phyloP scores from a whole-genome alignment of 2,797 vertebrate genomes.

The Pampus argenteus region DNA sequence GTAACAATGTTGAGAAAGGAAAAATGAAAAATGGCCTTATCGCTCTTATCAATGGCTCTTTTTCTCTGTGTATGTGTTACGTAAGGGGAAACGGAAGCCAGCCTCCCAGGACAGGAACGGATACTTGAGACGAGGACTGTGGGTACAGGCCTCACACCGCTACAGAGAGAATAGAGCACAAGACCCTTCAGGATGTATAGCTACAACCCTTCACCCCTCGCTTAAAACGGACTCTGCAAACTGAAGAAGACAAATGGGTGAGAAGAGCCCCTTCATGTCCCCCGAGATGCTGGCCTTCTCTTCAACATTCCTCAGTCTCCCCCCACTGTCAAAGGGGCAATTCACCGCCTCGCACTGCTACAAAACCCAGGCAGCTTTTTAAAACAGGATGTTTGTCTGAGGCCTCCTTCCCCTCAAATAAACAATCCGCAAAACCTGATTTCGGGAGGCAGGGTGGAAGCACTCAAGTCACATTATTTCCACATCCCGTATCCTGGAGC shows the following conservation, averaged over 20 bases:
- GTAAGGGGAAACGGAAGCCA: slow-evolving; percentile 85
- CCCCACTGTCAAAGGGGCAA: slow-evolving; percentile 81
- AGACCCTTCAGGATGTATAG: slow-evolving; percentile 75
- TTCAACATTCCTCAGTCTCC: slow-evolving; percentile 84
- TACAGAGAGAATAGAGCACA: slow-evolving; percentile 67
- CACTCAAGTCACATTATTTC: slow-evolving; percentile 84
- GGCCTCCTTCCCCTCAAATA: slow-evolving; percentile 94
- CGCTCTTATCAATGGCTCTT: slow-evolving; percentile 77
- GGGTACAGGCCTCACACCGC: slow-evolving; percentile 61
- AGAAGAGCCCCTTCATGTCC: slow-evolving; percentile 70
- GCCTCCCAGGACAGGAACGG: slow-evolving; percentile 83
- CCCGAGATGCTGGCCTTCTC: slow-evolving; percentile 81
- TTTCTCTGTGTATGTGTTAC: slow-evolving; percentile 78
- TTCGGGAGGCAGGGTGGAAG: slow-evolving; percentile 89
- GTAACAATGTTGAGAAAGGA: slow-evolving; percentile 81
- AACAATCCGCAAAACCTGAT: slow-evolving; percentile 92
- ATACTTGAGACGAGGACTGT: slow-evolving; percentile 79
- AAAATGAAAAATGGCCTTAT: slow-evolving; percentile 77
- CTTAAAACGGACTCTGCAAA: slow-evolving; percentile 65
- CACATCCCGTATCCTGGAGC: slow-evolving; percentile 85
- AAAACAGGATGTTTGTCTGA: slow-evolving; percentile 95
- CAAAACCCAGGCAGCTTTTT: slow-evolving; percentile 86
- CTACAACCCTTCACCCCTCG: slow-evolving; percentile 43
- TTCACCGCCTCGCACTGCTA: slow-evolving; percentile 80
- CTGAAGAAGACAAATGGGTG: slow-evolving; percentile 76